Base-by-base conservation (phyloP, 92 coral and sea anemone species). In the Desmophyllum pertusum region DNA sequence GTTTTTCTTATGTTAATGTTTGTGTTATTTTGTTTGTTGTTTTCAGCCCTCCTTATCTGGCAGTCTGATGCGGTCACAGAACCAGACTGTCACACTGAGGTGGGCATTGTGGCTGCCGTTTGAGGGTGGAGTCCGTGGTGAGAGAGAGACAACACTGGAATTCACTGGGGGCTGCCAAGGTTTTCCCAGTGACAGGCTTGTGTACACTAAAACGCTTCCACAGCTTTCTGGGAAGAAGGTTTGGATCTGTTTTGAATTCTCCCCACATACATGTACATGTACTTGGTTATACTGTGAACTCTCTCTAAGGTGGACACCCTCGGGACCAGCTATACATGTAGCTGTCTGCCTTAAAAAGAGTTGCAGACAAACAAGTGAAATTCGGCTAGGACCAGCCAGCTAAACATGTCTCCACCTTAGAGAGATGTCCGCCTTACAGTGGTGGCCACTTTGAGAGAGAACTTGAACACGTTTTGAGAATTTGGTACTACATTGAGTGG, bases 31-130 rank as follows among this genome's bases (percentile, higher is more conserved):
- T 27, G 7, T 51, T 45, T 65, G 4, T 48, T 51, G 10, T 55
- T 62, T 77, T 25, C 86, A 93, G 97, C 88, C 92, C 15, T 88
- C 97, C 15, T 78, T 95, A 57, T 91, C 99, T 43, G 98, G 99
- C 38, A 97, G 99, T 39, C 87, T 97, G 18, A 92, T 97, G 94
- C 86, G 99, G 31, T 97, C 99, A 31, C 90, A 92, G 50, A 97
- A 88, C 78, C 95, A 87, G 57, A 91, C 93, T 70, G 89, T 94
- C 31, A 91, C 97, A 48, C 90, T 93, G 6, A 89, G 93, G 35
- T 91, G 93, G 92, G 96, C 95, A 15, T 85, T 94, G 76, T 97
- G 99, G 99, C 91, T 90, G 48, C 99, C 99, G 42, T 97, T 94
- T 80, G 93, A 94, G 14, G 88, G 90, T 25, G 89, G 83, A 59